phyloP scores from a whole-genome alignment of 2,797 vertebrate species.

The Brachymystax lenok region DNA sequence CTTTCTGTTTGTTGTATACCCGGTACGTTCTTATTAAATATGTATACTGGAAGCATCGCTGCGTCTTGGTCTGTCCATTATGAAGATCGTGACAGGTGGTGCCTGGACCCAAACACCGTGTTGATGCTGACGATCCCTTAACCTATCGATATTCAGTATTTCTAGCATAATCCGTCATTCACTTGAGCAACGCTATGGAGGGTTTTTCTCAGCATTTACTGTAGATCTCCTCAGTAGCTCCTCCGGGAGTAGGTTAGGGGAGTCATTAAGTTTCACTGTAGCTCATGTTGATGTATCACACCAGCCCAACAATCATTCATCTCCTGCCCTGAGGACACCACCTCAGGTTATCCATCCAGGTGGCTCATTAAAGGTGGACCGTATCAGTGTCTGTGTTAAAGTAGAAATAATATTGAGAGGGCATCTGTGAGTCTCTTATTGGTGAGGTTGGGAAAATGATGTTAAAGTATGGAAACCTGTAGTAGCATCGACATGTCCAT shows the following conservation, averaged over 20 bases:
- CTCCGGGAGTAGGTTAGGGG: conserved; percentile 14
- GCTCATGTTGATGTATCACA: conserved; percentile 25
- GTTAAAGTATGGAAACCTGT: background rate
- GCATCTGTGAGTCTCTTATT: background rate
- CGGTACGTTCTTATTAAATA: too few species aligned
- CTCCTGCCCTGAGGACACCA: conserved; percentile 12
- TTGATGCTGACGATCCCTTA: background rate
- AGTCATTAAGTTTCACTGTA: conserved; percentile 27
- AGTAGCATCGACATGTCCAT: background rate
- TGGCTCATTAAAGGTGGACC: background rate
- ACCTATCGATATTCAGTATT: conserved; percentile 7
- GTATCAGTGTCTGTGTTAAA: background rate
- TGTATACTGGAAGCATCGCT: too few species aligned
- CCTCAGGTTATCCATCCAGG: conserved; percentile 15
- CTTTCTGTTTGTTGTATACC: too few species aligned
- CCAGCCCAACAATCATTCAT: conserved; percentile 27
- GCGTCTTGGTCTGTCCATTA: too few species aligned
- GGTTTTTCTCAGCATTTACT: conserved; percentile 18
- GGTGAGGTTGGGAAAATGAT: background rate
- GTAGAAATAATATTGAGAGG: background rate
- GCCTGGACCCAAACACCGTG: background rate
- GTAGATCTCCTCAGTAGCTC: conserved; percentile 18
- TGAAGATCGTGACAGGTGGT: too few species aligned
- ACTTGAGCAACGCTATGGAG: background rate
- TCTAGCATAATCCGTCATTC: conserved; percentile 13